phyloP scores from a whole-genome alignment of 2,113 vertebrate species.

The Corythoichthys haematopterus region DNA sequence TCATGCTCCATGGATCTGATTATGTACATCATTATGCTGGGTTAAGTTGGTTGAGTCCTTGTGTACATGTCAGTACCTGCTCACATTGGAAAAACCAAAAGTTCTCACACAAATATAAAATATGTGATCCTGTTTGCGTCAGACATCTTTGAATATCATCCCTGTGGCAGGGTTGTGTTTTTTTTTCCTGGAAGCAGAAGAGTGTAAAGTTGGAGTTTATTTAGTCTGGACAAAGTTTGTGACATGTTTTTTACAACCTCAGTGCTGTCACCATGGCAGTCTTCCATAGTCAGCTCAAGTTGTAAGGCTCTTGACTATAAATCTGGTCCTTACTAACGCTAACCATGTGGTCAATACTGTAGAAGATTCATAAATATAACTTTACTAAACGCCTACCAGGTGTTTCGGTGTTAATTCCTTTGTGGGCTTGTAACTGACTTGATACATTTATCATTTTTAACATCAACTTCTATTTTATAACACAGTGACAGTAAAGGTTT shows the following conservation, averaged over 20 bases:
- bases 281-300: not conserved
- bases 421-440: not conserved
- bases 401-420: not conserved
- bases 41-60: constrained; percentile 40
- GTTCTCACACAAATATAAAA: constrained; percentile 31
- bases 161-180: not conserved
- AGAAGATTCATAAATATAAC: not conserved
- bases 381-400: not conserved
- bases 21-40: constrained; percentile 49
- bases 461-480: not conserved
- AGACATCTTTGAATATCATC: constrained; percentile 7
- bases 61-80: constrained; percentile 23
- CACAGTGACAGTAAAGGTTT: not conserved
- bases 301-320: not conserved
- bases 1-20: constrained; percentile 44
- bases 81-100: constrained; percentile 28
- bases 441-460: not conserved
- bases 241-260: not conserved
- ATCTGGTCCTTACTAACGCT: not conserved
- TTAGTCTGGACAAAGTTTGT: constrained; percentile 7
- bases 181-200: not conserved
- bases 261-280: not conserved
- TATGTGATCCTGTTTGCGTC: constrained; percentile 21
- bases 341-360: not conserved
- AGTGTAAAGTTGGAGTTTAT: constrained; percentile 7